Percentiles rank a stretch among this genome's conserved stretches.
Conservation (phyloP, 1,140 invertebrate species). For the Aphelenchoides besseyi region DNA sequence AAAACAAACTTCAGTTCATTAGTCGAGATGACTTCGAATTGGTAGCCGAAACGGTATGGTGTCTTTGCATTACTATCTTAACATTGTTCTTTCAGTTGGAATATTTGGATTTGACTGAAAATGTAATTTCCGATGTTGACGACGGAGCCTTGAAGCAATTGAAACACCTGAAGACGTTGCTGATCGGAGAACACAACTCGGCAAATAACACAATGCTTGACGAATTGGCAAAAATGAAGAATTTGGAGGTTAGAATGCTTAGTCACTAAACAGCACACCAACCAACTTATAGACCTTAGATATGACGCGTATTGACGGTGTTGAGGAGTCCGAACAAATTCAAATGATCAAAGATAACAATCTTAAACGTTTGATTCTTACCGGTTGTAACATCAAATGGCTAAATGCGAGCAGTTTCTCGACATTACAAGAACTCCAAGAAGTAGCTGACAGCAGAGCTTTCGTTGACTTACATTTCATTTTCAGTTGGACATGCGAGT, state of each 20-base stretch:
- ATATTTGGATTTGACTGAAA: conserved; percentile 43
- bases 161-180: conserved; percentile 32
- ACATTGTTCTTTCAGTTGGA: conserved; percentile 39
- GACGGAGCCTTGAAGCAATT: conserved; percentile 35
- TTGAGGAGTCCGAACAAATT: conserved; percentile 28
- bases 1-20: conserved; percentile 8
- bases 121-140: conserved; percentile 40
- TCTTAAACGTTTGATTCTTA: conserved; percentile 32
- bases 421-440: conserved; percentile 22
- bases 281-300: conserved; percentile 33
- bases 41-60: conserved; percentile 16
- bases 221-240: conserved; percentile 34
- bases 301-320: conserved; percentile 44
- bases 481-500: conserved; percentile 38
- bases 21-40: not conserved
- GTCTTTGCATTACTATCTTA: conserved; percentile 19
- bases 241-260: conserved; percentile 31
- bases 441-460: not conserved
- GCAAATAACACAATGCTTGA: conserved; percentile 38
- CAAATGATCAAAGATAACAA: conserved; percentile 17
- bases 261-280: not conserved
- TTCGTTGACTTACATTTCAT: conserved; percentile 19
- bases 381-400: conserved; percentile 36
- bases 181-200: conserved; percentile 51
- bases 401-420: conserved; percentile 28